A percentile compares a stretch with the other conserved stretches of the same genome.
These are phyloP conservation scores for Sphyrna mokarran DNA, from an alignment of 2,113 vertebrate genomes.

Conservation along the genomic window DNA sequence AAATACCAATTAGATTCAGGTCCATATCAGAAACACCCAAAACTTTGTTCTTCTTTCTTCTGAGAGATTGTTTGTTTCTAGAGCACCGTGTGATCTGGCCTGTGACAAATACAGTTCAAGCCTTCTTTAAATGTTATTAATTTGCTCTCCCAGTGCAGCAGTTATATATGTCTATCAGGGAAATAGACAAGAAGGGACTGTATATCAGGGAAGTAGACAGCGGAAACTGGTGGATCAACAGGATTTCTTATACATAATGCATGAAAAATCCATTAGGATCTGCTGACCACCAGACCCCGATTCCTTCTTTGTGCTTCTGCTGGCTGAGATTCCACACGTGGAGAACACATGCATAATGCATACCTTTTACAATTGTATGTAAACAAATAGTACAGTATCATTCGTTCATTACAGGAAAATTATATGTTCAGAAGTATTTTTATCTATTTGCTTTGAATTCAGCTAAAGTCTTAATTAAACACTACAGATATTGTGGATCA, in stretches of 20 bases:
- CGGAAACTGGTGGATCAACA: background rate
- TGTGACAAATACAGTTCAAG: background rate
- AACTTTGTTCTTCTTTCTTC: background rate
- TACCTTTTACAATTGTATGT: background rate
- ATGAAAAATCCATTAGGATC: background rate
- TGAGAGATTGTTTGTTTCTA: background rate
- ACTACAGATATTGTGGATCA: background rate
- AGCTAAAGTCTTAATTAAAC: background rate
- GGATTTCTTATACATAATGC: background rate
- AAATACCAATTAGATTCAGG: background rate
- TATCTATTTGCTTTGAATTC: background rate
- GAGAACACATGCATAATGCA: background rate
- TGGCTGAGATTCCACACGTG: background rate
- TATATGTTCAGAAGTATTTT: background rate
- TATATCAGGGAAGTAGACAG: no score
- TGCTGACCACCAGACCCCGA: background rate
- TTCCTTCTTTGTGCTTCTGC: background rate
- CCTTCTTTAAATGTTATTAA: no score
- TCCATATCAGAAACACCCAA: background rate
- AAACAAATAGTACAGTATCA: background rate
- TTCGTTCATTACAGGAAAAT: background rate
- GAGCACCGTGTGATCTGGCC: background rate
- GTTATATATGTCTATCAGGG: no score
- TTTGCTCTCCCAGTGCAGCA: background rate
- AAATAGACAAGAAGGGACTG: no score